phyloP scores from a whole-genome alignment of 1,140 invertebrate genomes.

The Pygmarrhopalites habei region DNA sequence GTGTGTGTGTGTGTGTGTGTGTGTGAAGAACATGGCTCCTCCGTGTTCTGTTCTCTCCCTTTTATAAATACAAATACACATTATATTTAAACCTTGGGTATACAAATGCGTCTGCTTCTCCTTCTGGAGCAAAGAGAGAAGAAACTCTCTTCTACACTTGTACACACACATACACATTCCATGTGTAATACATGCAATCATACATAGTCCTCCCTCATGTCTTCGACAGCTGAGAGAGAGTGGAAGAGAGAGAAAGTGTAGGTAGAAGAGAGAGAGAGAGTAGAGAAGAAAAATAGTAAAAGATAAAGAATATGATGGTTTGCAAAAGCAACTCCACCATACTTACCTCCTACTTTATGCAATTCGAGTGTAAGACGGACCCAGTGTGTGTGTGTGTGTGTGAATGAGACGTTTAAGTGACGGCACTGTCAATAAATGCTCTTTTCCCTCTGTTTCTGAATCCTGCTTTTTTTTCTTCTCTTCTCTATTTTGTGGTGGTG shows the following conservation, averaged over 20 bases:
- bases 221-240: neutral
- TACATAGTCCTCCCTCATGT: no score
- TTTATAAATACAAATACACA: neutral
- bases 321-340: no score
- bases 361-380: no score
- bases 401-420: conserved; percentile 14
- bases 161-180: neutral
- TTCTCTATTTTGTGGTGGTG: no score
- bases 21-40: neutral
- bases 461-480: no score
- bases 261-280: neutral
- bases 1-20: neutral
- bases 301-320: conserved; percentile 1
- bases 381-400: neutral
- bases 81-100: neutral
- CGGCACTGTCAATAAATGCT: neutral
- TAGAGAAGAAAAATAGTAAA: neutral
- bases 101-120: neutral
- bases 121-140: neutral
- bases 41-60: neutral
- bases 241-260: neutral
- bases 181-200: neutral
- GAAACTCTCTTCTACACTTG: neutral
- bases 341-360: no score
- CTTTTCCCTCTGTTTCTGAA: no score